phyloP scores from a whole-genome alignment of 2,888 invertebrate genomes.

The Lochmaea crataegi region DNA sequence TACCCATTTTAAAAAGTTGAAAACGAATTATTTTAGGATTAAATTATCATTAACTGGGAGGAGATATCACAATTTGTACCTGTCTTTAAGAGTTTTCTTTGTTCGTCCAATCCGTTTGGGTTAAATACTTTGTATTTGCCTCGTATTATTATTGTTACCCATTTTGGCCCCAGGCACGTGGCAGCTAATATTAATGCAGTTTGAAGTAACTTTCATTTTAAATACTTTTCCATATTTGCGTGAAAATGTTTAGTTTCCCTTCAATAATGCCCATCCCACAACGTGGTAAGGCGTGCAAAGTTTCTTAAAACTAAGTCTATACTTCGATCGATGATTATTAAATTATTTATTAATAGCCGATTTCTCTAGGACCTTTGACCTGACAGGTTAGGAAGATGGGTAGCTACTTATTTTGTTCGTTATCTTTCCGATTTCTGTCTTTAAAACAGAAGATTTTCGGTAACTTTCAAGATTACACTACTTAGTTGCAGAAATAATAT shows the following conservation, averaged over 20 bases:
- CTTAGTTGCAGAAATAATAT: slow-evolving; percentile 1
- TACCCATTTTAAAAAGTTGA: not conserved
- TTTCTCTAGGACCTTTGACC: slow-evolving; percentile 14
- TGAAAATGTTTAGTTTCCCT: not conserved
- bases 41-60: too few relatives aligned
- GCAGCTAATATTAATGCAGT: too few relatives aligned
- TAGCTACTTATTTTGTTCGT: not conserved
- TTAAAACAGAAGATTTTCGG: not conserved
- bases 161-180: too few relatives aligned
- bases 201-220: too few relatives aligned
- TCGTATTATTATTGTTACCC: too few relatives aligned
- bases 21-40: not conserved
- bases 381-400: not conserved
- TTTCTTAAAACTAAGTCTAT: not conserved
- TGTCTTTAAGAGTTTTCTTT: too few relatives aligned
- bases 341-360: slow-evolving; percentile 1
- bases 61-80: too few relatives aligned
- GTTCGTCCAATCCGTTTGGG: too few relatives aligned
- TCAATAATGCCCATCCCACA: not conserved
- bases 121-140: too few relatives aligned
- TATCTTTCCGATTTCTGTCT: not conserved
- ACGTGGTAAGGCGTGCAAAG: not conserved
- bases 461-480: not conserved
- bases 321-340: not conserved
- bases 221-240: not conserved